Conservation (phyloP, 1,140 invertebrate genomes). For the Apis dorsata region DNA sequence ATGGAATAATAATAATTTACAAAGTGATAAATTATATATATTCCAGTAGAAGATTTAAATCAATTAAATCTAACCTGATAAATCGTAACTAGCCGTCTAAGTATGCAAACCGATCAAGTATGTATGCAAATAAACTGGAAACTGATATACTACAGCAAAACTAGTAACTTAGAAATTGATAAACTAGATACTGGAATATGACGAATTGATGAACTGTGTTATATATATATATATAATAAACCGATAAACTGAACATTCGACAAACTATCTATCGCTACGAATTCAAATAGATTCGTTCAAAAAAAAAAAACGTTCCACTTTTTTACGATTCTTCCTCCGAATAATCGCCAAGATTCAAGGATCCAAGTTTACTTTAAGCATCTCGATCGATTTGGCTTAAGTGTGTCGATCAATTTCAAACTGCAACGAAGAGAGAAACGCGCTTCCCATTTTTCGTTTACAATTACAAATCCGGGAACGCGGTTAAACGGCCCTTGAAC, state of each 20-base stretch:
- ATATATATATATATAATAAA: too few species aligned
- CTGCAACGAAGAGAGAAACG: too few species aligned
- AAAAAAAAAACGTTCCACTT: background rate
- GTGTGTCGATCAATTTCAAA: too few species aligned
- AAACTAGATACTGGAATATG: too few species aligned
- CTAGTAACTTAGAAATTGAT: too few species aligned
- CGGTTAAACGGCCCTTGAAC: constrained; percentile 24
- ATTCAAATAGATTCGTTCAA: background rate
- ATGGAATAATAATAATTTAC: background rate
- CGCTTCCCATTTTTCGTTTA: background rate
- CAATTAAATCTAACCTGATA: background rate
- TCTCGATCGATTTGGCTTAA: too few species aligned
- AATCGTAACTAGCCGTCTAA: background rate
- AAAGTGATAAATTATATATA: background rate
- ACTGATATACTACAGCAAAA: background rate
- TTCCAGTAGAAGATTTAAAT: too few species aligned
- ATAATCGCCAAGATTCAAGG: too few species aligned
- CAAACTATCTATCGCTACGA: background rate
- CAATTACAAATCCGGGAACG: background rate
- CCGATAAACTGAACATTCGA: background rate
- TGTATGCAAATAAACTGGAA: background rate
- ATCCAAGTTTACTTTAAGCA: too few species aligned
- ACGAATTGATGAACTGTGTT: background rate
- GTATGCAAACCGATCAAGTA: background rate
- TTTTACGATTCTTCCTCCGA: too few species aligned